Conservation (phyloP, 2,113 vertebrate species). For the Australoheros scitulus region DNA sequence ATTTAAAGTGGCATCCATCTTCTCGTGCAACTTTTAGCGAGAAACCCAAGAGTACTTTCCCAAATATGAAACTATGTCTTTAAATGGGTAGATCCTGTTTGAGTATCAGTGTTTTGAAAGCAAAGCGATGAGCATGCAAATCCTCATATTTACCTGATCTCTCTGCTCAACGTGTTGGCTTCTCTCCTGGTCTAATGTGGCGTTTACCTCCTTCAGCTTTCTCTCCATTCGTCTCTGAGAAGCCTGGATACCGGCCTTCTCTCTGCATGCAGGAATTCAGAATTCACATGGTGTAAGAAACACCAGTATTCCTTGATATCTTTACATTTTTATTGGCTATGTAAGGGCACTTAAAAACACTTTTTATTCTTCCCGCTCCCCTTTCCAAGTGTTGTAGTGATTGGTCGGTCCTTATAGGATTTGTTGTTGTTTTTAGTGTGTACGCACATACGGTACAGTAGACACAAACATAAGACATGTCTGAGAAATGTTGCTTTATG, state of each 20-base stretch:
- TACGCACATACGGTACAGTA: no score
- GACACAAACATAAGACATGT: no score
- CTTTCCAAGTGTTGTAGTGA: no score
- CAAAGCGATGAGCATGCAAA: not conserved
- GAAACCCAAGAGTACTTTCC: not conserved
- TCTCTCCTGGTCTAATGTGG: slow-evolving; percentile 91
- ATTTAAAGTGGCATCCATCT: not conserved
- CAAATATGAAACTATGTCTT: not conserved
- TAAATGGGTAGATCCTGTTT: not conserved
- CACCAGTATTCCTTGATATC: not conserved
- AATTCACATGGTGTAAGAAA: not conserved
- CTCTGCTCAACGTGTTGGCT: slow-evolving; percentile 88
- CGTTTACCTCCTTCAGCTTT: slow-evolving; percentile 90
- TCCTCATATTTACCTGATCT: slow-evolving; percentile 84
- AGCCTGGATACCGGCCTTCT: slow-evolving; percentile 85
- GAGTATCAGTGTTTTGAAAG: not conserved
- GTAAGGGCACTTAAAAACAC: not conserved
- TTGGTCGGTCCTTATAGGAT: no score
- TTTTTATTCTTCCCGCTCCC: not conserved
- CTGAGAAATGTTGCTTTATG: not conserved
- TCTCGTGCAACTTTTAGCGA: not conserved
- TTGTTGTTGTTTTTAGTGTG: no score
- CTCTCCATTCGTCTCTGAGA: slow-evolving; percentile 89
- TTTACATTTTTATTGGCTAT: not conserved
- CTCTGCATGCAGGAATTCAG: slow-evolving; percentile 70